These are phyloP conservation scores for Drosophila aff. DNA, from an alignment of 1,140 invertebrate species.

Conservation along the genomic window DNA sequence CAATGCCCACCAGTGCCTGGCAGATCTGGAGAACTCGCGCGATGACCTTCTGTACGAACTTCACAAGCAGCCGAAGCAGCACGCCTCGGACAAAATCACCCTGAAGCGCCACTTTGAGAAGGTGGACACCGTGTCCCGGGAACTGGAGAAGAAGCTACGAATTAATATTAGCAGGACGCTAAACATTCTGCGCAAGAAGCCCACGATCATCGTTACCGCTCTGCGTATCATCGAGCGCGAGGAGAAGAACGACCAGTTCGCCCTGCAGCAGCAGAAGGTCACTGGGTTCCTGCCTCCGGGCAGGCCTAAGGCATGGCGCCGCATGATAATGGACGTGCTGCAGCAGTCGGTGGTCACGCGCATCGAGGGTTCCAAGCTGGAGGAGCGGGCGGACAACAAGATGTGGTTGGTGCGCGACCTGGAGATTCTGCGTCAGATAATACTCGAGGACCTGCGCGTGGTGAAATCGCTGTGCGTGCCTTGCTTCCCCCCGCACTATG, in stretches of 20 bases:
- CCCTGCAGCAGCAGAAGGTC: conserved; percentile 91
- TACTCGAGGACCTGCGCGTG: conserved; percentile 96
- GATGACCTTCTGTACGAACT: conserved; percentile 98
- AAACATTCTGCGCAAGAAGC: conserved; percentile 97
- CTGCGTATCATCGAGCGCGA: conserved; percentile 98
- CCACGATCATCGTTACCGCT: conserved; percentile 97
- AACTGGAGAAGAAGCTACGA: conserved; percentile 96
- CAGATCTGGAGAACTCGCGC: conserved; percentile 97
- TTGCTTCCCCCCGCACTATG: conserved; percentile 98
- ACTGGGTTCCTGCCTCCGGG: conserved; percentile 96
- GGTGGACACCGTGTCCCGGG: conserved; percentile 95
- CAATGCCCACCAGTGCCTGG: conserved; percentile 97
- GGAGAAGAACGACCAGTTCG: conserved; percentile 95
- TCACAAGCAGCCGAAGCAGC: conserved; percentile 95
- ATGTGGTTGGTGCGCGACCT: conserved; percentile 96
- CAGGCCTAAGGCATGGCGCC: conserved; percentile 96
- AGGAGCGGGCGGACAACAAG: conserved; percentile 96
- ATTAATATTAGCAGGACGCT: conserved; percentile 95
- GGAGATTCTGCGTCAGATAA: conserved; percentile 93
- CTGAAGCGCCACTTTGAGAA: conserved; percentile 98
- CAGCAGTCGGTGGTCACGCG: conserved; percentile 93
- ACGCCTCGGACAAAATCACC: conserved; percentile 94
- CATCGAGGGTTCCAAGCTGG: conserved; percentile 96
- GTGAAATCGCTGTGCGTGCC: conserved; percentile 96
- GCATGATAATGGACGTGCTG: conserved; percentile 93